A percentile compares a stretch with the other conserved stretches of the same genome.
Conservation (phyloP, 2,113 vertebrate genomes). For the Rousettus leschenaultii region DNA sequence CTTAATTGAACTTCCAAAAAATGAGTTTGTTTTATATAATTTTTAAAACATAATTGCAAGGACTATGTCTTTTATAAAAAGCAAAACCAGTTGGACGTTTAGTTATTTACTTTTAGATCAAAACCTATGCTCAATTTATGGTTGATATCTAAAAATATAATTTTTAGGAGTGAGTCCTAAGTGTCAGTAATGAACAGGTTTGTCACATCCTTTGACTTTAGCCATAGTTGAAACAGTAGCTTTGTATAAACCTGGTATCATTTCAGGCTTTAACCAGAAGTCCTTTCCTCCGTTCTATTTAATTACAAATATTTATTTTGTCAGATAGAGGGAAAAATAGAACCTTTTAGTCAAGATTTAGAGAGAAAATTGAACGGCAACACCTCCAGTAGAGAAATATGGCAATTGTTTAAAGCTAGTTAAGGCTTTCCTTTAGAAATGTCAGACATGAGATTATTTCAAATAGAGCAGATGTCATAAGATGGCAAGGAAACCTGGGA, state of each 20-base stretch:
- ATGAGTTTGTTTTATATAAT: background rate
- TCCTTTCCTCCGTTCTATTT: background rate
- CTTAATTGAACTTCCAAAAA: background rate
- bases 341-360: background rate
- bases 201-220: background rate
- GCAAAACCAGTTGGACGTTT: background rate
- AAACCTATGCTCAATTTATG: background rate
- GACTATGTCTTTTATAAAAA: background rate
- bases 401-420: background rate
- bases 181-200: background rate
- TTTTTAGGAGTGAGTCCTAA: background rate
- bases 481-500: background rate
- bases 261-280: background rate
- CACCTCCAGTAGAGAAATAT: background rate
- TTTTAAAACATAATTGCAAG: background rate
- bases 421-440: background rate
- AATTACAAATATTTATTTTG: background rate
- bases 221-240: background rate
- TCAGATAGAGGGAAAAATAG: background rate
- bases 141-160: background rate
- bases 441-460: background rate
- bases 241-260: background rate
- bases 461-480: background rate
- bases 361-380: background rate
- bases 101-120: background rate